Evolutionary conservation across 2,888 invertebrate species (phyloP), one percentile per base, ranked within the genome.

Genomic region (Apamea monoglypha): DNA sequence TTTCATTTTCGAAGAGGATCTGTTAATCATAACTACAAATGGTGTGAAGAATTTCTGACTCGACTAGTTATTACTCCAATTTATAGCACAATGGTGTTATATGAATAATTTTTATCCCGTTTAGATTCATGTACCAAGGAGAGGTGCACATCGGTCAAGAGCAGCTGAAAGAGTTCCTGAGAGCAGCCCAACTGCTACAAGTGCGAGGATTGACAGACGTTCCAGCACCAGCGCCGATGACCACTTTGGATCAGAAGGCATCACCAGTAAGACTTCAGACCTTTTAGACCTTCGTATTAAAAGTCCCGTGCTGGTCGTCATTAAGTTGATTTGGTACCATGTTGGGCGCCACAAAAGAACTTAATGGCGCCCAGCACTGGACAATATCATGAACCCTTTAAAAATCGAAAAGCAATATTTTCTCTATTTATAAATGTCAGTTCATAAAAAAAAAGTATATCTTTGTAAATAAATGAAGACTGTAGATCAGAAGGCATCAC

Each of bases 61-160:
- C 16, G 0, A 44, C 32, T 53, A 32, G 7, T 12, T 5, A 56
- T 3, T 50, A 25, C 8, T 53, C 25, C 18, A 5, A 63, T 36
- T 66, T n/a, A 36, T 8, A 44, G 44, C 21, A 14, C 10, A 32
- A 44, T 14, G 5, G 53, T 36, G 67, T 18, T 25, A 63, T n/a
- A 16, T 8, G 16, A 50, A 44, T 74, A 0, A 0, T 36, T 68
- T 56, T 40, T 68, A 63, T 18, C 29, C 47, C 61, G 36, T 66
- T 0, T 92, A 98, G 98, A 95, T 99, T 99, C 97, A 99, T 99
- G 98, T 99, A 99, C 95, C 98, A 98, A 95, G 99, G 99, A 83
- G 99, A 99, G 95, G 99, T 99, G 56, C 98, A 98, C 95, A 98
- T 99, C 90, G 98, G 98, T 44, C 98, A 99, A 94, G 98, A 98